Percentiles rank a stretch among this genome's conserved stretches.
phyloP scores from a whole-genome alignment of 2,113 vertebrate species.

The Alectura lathami region DNA sequence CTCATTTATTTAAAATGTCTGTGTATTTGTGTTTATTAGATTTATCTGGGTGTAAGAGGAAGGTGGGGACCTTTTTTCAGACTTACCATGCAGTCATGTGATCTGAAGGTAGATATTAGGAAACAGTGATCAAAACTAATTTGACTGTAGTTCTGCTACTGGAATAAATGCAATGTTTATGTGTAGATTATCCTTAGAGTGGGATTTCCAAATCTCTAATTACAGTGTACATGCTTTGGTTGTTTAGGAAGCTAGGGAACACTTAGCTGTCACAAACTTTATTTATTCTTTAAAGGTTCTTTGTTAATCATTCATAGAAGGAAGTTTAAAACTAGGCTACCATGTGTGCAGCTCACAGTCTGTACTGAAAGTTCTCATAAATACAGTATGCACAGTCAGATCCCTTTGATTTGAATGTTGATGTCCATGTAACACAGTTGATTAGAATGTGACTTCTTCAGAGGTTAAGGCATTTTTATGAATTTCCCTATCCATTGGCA shows the following conservation, averaged over 20 bases:
- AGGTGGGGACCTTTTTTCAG: background rate
- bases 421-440: conserved; percentile 19
- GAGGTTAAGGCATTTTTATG: conserved; percentile 37
- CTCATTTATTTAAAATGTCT: background rate
- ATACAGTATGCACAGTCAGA: conserved; percentile 2
- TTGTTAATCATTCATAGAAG: conserved; percentile 61
- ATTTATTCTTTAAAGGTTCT: conserved; percentile 51
- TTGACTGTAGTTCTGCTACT: background rate
- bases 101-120: background rate
- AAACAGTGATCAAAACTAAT: background rate
- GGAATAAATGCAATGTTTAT: conserved; percentile 26
- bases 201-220: conserved; percentile 8
- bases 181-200: background rate
- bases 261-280: conserved; percentile 1
- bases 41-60: background rate
- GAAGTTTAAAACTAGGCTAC: conserved; percentile 52
- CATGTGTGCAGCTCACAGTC: background rate
- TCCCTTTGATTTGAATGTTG: conserved; percentile 36
- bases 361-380: conserved; percentile 55
- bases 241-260: conserved; percentile 26
- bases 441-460: conserved; percentile 66
- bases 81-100: background rate
- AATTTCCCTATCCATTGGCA: conserved; percentile 2
- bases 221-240: background rate
- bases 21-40: background rate